Evolutionary conservation across 2,888 invertebrate species (phyloP).

Genomic region (Plemyria rubiginata): DNA sequence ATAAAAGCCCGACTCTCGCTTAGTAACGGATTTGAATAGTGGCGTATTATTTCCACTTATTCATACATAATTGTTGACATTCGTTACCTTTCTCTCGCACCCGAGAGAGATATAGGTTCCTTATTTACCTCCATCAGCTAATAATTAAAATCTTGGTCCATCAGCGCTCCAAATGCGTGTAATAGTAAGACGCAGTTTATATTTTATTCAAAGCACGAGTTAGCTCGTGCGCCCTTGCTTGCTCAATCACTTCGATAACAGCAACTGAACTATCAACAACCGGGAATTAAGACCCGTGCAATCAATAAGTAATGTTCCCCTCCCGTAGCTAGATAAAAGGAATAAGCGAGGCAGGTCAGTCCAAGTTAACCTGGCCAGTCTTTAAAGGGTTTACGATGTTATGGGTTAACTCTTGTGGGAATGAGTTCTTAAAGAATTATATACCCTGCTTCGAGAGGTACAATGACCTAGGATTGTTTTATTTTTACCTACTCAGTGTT

Average conservation of each 20-base stretch:
- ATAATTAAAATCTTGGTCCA: neutral
- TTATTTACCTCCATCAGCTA: neutral
- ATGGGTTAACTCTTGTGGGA: conserved; percentile 49
- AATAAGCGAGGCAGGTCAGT: conserved; percentile 30
- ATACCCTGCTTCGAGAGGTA: conserved; percentile 39
- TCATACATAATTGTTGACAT: too few relatives aligned
- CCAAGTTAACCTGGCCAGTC: conserved; percentile 42
- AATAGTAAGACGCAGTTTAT: conserved; percentile 47
- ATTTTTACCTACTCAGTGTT: conserved; percentile 32
- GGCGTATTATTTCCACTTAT: too few relatives aligned
- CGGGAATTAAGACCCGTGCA: conserved; percentile 32
- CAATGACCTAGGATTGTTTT: conserved; percentile 40
- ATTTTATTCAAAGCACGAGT: conserved; percentile 60
- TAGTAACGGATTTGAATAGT: too few relatives aligned
- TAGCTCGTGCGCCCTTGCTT: conserved; percentile 52
- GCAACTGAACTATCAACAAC: conserved; percentile 47
- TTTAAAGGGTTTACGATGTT: conserved; percentile 52
- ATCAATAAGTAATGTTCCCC: conserved; percentile 21
- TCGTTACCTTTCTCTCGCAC: too few relatives aligned
- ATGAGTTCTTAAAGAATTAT: conserved; percentile 43
- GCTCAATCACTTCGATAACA: conserved; percentile 58
- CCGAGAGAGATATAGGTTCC: too few relatives aligned
- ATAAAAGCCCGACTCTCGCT: too few relatives aligned
- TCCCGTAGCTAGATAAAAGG: conserved; percentile 14
- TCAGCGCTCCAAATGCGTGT: conserved; percentile 40